A percentile compares a stretch with the other conserved stretches of the same genome.
Evolutionary conservation across 2,113 vertebrate species (phyloP).

Genomic region (Oenanthe oenanthe): DNA sequence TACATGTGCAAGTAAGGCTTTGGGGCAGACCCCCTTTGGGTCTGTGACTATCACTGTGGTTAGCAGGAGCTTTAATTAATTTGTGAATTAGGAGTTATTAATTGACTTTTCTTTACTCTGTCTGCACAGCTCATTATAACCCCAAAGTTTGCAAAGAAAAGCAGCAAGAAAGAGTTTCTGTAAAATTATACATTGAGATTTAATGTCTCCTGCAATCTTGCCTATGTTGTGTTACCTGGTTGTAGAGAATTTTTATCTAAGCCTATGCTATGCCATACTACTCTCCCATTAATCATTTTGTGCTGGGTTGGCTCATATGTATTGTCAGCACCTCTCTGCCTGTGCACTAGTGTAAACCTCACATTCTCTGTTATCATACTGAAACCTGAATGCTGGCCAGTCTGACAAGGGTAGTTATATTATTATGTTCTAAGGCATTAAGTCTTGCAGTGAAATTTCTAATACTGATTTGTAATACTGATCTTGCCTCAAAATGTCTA

Average conservation of each 20-base stretch:
- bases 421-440: background rate
- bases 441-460: background rate
- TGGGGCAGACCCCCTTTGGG: background rate
- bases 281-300: background rate
- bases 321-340: background rate
- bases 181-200: slow-evolving; percentile 1
- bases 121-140: slow-evolving; percentile 53
- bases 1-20: background rate
- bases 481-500: background rate
- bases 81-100: slow-evolving; percentile 56
- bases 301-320: background rate
- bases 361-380: background rate
- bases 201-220: background rate
- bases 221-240: background rate
- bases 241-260: background rate
- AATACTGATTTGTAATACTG: background rate
- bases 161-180: slow-evolving; percentile 31
- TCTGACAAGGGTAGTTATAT: background rate
- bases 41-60: background rate
- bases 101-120: slow-evolving; percentile 44
- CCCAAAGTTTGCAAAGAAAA: slow-evolving; percentile 56
- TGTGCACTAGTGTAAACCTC: background rate
- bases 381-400: background rate
- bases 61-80: slow-evolving; percentile 64
- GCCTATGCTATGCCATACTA: background rate